Conservation (phyloP, 2,888 invertebrate species). For the Tolmerus cingulatus region DNA sequence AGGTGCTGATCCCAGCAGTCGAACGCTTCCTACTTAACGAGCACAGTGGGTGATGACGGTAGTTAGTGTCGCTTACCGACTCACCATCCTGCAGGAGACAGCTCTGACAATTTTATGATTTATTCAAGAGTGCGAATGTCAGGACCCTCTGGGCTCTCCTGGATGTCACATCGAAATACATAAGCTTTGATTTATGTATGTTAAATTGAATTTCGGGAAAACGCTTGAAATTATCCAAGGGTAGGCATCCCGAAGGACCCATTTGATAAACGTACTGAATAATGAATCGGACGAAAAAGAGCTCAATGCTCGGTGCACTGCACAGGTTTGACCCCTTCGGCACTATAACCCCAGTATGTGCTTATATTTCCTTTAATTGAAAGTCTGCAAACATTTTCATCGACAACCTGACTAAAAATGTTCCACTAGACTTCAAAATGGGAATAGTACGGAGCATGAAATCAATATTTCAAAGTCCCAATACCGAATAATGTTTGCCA, state of each 20-base stretch:
- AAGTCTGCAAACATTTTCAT: not conserved
- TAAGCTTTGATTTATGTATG: not conserved
- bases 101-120: conserved; percentile 20
- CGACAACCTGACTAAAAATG: not conserved
- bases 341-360: not conserved
- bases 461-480: not conserved
- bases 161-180: not conserved
- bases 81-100: conserved; percentile 14
- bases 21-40: not conserved
- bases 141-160: not conserved
- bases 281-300: not conserved
- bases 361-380: not conserved
- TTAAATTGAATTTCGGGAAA: not conserved
- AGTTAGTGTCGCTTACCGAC: not conserved
- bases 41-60: not conserved
- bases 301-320: not conserved
- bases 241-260: not conserved
- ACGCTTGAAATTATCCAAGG: not conserved
- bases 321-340: not conserved
- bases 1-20: not conserved
- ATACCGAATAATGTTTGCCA: not conserved
- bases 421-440: not conserved
- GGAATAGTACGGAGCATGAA: not conserved
- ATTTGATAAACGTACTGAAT: not conserved
- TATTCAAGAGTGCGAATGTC: conserved; percentile 3